Percentiles rank a stretch among this genome's conserved stretches.
Evolutionary conservation across 2,113 vertebrate genomes (phyloP).

Genomic region (Brachypteracias leptosomus): DNA sequence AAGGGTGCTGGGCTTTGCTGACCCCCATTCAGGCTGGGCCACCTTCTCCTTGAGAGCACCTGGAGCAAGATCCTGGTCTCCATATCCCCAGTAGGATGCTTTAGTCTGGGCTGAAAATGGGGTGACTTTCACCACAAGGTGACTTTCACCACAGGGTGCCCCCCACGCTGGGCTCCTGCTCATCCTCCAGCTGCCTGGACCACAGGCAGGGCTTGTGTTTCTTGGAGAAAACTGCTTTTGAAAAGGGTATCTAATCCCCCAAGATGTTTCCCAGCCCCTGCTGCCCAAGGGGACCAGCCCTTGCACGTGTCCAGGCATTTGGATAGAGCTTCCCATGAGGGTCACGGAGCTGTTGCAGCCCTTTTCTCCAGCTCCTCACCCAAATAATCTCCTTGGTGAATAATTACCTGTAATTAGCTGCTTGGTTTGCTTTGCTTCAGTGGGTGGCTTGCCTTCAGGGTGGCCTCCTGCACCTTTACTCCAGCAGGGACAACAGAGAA

Average conservation of each 20-base stretch:
- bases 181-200: background rate
- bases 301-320: accelerated
- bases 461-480: background rate
- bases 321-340: background rate
- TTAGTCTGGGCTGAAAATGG: background rate
- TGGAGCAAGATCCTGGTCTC: background rate
- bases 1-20: background rate
- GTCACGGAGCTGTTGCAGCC: accelerated
- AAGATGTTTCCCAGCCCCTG: background rate
- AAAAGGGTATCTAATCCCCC: background rate
- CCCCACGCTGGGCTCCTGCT: background rate
- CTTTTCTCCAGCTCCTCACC: background rate
- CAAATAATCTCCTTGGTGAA: background rate
- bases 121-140: background rate
- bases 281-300: background rate
- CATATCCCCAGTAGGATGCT: accelerated
- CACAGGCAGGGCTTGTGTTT: accelerated
- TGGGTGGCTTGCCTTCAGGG: background rate
- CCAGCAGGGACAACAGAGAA: accelerated
- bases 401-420: background rate
- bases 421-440: accelerated
- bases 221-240: background rate
- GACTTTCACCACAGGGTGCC: background rate
- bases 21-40: accelerated
- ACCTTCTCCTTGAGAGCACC: background rate